Base-by-base conservation (phyloP, 1,140 invertebrate species). In the Asbolus verrucosus region DNA sequence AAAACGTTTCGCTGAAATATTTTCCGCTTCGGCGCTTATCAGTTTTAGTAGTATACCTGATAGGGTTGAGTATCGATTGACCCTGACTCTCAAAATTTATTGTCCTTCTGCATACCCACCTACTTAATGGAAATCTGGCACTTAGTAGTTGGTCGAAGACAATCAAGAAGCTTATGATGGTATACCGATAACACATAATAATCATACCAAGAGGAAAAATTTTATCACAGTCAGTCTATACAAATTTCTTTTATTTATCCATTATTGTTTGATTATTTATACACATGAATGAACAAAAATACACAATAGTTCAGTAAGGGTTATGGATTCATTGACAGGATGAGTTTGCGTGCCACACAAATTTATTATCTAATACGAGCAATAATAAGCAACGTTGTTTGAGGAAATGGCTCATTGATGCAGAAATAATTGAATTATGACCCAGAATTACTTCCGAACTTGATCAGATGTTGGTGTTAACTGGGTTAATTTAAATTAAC, bases 401-500 rank as follows among this genome's bases (percentile, higher is more conserved):
- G 46, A 24, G 46, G 46, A 54, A 54, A 27, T 54, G 46, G 46
- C 27, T 54, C 46, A 54, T 54, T 54, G 46, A 54, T 54, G 46
- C 46, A 27, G 46, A 54, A 54, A 54, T 54, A 54, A 54, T 54
- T 27, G 21, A 54, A 54, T 54, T 54, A 54, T 54, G 46, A 54
- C 46, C 46, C 21, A 14, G 21, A 54, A 54, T 54, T 27, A 54
- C 46, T 54, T 54, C 21, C 19, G 18, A 54, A 54, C 46, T 54
- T 27, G 46, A 54, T 54, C 46, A 54, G 46, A 54, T 54, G 46
- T 54, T 54, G 21, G 46, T 54, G 46, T 24, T 54, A 54, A 54
- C 46, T 54, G 46, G 46, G 21, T 54, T 54, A 54, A 54, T 54
- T 54, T 54, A 54, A 54, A 54, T 54, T 27, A 54, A 54, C 27